These are phyloP conservation scores for Eledona agricola DNA, from an alignment of 2,888 invertebrate species.

Conservation along the genomic window DNA sequence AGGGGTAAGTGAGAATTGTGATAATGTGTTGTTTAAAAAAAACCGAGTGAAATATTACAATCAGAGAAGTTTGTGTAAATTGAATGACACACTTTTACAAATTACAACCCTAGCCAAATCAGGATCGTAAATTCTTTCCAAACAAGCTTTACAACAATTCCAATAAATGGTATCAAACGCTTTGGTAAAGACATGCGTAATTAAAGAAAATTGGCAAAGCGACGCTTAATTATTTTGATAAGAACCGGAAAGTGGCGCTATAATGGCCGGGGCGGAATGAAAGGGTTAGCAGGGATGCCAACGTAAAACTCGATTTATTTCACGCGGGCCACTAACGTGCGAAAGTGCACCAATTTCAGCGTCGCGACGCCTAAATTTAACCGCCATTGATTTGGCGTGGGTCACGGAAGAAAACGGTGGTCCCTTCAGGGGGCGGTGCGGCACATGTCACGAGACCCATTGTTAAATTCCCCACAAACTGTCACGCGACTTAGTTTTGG, in stretches of 20 bases:
- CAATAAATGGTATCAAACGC: no score
- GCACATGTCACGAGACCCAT: constrained; percentile 27
- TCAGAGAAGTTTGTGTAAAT: no score
- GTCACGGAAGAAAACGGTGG: no score
- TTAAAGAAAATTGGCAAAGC: constrained; percentile 11
- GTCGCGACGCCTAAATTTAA: constrained; percentile 27
- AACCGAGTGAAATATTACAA: no score
- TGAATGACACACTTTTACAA: no score
- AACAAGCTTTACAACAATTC: no score
- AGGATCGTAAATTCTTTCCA: no score
- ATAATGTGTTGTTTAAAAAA: no score
- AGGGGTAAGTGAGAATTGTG: no score
- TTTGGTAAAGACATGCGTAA: constrained; percentile 3
- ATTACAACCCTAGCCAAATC: no score
- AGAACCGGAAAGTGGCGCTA: constrained; percentile 21
- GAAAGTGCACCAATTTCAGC: constrained; percentile 14
- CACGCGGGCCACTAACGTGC: constrained; percentile 2
- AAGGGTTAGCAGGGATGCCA: constrained; percentile 15
- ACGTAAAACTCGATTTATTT: background rate
- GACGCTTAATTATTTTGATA: constrained; percentile 22
- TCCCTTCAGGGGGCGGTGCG: constrained; percentile 17
- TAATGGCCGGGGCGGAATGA: constrained; percentile 10
- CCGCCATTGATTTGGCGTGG: no score
- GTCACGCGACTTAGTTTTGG: constrained; percentile 10
- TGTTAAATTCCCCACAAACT: constrained; percentile 19